These are phyloP conservation scores for Liparis tanakae DNA, from an alignment of 2,797 vertebrate species.

Conservation along the genomic window DNA sequence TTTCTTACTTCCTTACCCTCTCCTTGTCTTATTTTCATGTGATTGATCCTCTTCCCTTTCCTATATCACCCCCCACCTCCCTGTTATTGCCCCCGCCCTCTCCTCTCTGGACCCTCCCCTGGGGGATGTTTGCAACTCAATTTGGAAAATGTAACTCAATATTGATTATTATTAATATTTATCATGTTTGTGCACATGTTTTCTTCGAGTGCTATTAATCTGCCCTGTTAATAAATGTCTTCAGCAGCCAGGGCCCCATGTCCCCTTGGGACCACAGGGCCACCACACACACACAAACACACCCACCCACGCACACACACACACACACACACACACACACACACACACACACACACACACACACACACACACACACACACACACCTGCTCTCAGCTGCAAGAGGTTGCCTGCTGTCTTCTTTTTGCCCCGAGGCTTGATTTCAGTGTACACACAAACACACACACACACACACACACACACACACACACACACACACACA, in stretches of 20 bases:
- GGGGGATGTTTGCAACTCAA: conserved; percentile 82
- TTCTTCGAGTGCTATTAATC: conserved; percentile 91
- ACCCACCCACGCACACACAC: conserved; percentile 52
- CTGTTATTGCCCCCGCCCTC: not conserved
- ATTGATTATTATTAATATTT: conserved; percentile 98
- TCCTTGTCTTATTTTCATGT: not conserved
- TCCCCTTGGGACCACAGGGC: conserved; percentile 81
- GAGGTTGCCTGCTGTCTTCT: conserved; percentile 72
- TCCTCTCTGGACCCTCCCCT: conserved; percentile 33
- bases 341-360: conserved; percentile 56
- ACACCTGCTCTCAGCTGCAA: conserved; percentile 66
- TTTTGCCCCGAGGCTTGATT: conserved; percentile 66
- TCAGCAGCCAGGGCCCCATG: conserved; percentile 77
- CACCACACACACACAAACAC: conserved; percentile 59
- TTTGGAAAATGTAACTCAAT: conserved; percentile 87
- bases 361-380: conserved; percentile 49
- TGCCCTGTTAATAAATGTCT: conserved; percentile 90
- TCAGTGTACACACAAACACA: conserved; percentile 11
- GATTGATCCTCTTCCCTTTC: not conserved
- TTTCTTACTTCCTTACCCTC: not conserved
- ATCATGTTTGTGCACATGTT: conserved; percentile 88
- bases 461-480: no score
- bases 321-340: conserved; percentile 51
- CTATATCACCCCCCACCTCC: conserved; percentile 16
- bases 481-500: conserved; percentile 20